Conservation (phyloP, 2,888 invertebrate genomes). For the Ennomos quercinarius region DNA sequence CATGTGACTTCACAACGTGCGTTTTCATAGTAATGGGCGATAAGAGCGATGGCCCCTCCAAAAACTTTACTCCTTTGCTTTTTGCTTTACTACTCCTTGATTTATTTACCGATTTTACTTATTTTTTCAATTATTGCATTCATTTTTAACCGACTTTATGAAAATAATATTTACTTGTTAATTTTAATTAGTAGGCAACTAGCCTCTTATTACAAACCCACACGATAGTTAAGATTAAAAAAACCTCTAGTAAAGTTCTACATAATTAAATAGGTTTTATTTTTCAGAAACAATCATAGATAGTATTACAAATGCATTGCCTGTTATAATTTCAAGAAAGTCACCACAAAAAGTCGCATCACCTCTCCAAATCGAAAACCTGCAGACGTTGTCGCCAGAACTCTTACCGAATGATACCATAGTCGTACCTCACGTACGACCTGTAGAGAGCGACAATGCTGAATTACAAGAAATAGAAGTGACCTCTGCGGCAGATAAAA, state of each 20-base stretch:
- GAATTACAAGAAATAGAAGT: slow-evolving; percentile 38
- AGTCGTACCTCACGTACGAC: slow-evolving; percentile 41
- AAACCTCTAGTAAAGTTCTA: neutral
- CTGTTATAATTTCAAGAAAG: slow-evolving; percentile 62
- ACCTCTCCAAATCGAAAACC: slow-evolving; percentile 63
- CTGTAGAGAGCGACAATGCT: slow-evolving; percentile 21
- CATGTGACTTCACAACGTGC: too few species aligned
- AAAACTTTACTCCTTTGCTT: too few species aligned
- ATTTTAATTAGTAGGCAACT: too few species aligned
- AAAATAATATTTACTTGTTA: too few species aligned
- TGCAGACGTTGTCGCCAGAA: slow-evolving; percentile 69
- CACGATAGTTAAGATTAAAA: too few species aligned
- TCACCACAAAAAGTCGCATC: slow-evolving; percentile 58
- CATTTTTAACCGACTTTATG: too few species aligned
- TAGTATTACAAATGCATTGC: slow-evolving; percentile 71
- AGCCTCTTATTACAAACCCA: too few species aligned
- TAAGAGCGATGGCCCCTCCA: too few species aligned
- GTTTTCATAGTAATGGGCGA: too few species aligned
- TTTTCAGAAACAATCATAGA: slow-evolving; percentile 71
- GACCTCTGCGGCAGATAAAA: slow-evolving; percentile 27
- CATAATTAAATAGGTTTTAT: slow-evolving; percentile 8
- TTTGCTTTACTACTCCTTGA: too few species aligned
- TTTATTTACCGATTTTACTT: too few species aligned
- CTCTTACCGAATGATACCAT: slow-evolving; percentile 61
- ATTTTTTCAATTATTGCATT: too few species aligned